Base-by-base conservation (phyloP, 2,888 invertebrate genomes). In the Perizoma flavofasciatum region DNA sequence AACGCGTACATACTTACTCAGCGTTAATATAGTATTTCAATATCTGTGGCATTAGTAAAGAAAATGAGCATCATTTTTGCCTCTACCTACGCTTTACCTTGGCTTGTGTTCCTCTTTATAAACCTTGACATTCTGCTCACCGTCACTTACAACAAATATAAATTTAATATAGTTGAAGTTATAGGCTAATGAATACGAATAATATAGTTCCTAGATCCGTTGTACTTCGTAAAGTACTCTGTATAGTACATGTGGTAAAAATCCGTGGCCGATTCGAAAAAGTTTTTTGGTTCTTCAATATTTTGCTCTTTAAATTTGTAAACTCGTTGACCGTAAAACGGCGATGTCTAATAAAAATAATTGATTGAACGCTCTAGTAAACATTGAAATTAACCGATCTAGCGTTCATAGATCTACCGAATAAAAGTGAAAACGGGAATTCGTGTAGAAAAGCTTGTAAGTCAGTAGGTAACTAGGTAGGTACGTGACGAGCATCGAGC, bases 371-470 rank as follows among this genome's bases (percentile, higher is more conserved):
- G 65, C 63, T 60, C 58, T 55, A 50, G 34, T 57, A 55, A 33
- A 37, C 41, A 48, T 40, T 22, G 34, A 50, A 47, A 22, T 47
- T 54, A 64, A 50, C 49, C 58, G 53, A 59, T 66, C 47, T 55
- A 49, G 35, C 41, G 46, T 55, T 55, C 45, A n/a, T 8, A 43
- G 49, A 10, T 22, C 22, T 22, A 40, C 9, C 50, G 49, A 61
- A 61, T 37, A 55, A 63, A 67, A 67, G 61, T 65, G 65, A 65
- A 67, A 65, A 51, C 45, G 34, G 11, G 22, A 41, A 56, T 61
- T 60, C 45, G 50, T 46, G 53, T 49, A 40, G 46, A 55, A 61
- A 51, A 47, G 41, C 22, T 48, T 51, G 39, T 45, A 52, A 22
- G 22, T 22, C 22, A 22, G 22, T 22, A 22, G 22, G 22, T 22